Base-by-base conservation (phyloP, 2,797 vertebrate species). In the Sciaenops ocellatus region DNA sequence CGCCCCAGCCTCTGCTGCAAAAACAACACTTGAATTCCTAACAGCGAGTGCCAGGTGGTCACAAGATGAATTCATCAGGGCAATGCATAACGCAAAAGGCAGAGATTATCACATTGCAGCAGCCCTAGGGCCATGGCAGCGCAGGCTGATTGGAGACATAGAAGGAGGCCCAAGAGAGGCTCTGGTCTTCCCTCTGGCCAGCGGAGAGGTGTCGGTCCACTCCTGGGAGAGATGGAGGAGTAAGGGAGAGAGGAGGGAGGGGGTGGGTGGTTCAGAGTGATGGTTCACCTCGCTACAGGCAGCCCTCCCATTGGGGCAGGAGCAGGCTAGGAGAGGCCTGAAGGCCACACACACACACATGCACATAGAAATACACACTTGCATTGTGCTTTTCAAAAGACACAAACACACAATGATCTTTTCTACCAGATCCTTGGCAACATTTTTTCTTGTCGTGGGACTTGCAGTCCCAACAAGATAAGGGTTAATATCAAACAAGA, bases 401-500 rank as follows among this genome's bases (percentile, higher is more conserved):
- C 86, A 79, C 86, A 89, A 86, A 90, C 85, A 87, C 83, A 89
- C 80, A 85, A 79, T 65, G n/a, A 77, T 88, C 86, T 87, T 84
- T 84, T 90, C 81, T 59, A 73, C 87, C 73, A 87, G 77, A 91
- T 92, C 89, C 85, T 89, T 91, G 85, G 90, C 90, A 94, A 86
- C 80, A 86, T 84, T 84, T 90, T 76, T 88, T 83, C 87, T 90
- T 91, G 89, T 93, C 91, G 83, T 87, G 94, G 93, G 94, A 95
- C 86, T 87, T 46, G 42, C 44, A 89, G 91, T 94, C 92, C 92
- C 93, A 92, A 85, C 88, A 89, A 93, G 93, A 91, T 90, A 91
- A 93, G 93, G 93, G 93, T 95, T 94, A 94, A 95, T 94, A 94
- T 93, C 93, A 94, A 93, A 94, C 92, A 90, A 91, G 87, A 90